Conservation (phyloP, 2,888 invertebrate genomes). For the Ophion obscuratus region DNA sequence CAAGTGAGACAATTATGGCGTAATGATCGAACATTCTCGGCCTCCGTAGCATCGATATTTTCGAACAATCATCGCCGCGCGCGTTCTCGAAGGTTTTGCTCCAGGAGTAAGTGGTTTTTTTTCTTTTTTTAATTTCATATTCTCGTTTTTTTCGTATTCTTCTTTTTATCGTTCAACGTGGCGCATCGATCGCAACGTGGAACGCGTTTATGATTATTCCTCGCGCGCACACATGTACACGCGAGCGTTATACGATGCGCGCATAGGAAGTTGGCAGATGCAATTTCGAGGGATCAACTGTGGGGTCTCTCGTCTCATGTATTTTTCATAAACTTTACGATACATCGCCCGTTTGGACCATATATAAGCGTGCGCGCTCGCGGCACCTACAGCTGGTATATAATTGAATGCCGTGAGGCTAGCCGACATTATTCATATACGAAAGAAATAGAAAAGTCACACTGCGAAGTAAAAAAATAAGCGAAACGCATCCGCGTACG, state of each 20-base stretch:
- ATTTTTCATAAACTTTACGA: slow-evolving; percentile 55
- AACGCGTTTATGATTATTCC: not conserved
- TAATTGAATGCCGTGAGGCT: not conserved
- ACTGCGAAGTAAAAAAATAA: not conserved
- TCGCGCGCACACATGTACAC: not conserved
- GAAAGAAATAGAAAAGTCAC: slow-evolving; percentile 11
- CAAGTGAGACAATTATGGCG: too few species aligned
- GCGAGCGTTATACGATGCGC: slow-evolving; percentile 3
- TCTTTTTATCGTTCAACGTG: not conserved
- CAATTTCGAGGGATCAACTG: slow-evolving; percentile 52
- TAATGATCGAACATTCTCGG: too few species aligned
- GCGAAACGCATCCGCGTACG: not conserved
- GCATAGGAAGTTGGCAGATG: slow-evolving; percentile 9
- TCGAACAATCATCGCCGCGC: too few species aligned
- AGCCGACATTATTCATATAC: not conserved
- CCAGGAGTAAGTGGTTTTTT: not conserved
- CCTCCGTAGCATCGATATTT: too few species aligned
- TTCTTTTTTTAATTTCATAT: not conserved
- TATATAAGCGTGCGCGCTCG: slow-evolving; percentile 1
- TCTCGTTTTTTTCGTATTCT: not conserved
- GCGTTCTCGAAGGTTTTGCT: not conserved
- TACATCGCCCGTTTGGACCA: slow-evolving; percentile 14
- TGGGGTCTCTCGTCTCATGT: slow-evolving; percentile 43
- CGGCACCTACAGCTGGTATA: not conserved
- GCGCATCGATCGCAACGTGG: not conserved